Evolutionary conservation across 2,113 vertebrate genomes (phyloP), one percentile per base, ranked within the genome.

Genomic region (Halichoeres trimaculatus): DNA sequence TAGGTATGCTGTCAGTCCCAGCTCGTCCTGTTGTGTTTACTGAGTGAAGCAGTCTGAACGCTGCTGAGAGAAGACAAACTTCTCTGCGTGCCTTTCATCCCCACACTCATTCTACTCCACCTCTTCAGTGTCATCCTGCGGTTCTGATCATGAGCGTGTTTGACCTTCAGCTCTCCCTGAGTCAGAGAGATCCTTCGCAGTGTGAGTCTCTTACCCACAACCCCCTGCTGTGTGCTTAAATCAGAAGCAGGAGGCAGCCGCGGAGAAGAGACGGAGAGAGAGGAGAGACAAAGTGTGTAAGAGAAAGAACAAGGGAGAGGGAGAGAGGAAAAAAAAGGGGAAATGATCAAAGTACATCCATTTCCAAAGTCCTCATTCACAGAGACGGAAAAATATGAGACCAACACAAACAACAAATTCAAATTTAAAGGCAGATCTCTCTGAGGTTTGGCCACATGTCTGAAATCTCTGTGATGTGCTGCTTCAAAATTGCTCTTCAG

Each of bases 91-190:
- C 41, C 58, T 70, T 78, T 81, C 71, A 64, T 80, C 50, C 56
- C 26, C 2, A 48, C 24, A 20, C 65, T 84, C 68, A 78, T 75
- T 75, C 59, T 70, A 59, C 73, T 74, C 70, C 54, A 69, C 76
- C 68, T 78, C 71, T 78, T 88, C 74, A 38, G 64, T 70, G 75
- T 85, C 88, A 55, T 84, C 79, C 77, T 41, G 68, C 64, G 70
- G 80, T 86, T 88, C 81, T 81, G 86, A 89, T 92, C 85, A 75
- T 65, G 84, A 88, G 86, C 80, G 87, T 86, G 86, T 91, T 87
- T 90, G 92, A 93, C 92, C 90, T 92, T 93, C 90, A 91, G 88
- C 84, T 88, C 88, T 87, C 82, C 82, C 84, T 76, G 90, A 92
- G 87, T 88, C 84, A 88, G 78, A 90, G 89, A 86, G 86, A 90